A percentile compares a stretch with the other conserved stretches of the same genome.
Conservation (phyloP, 2,888 invertebrate genomes). For the Drosophila mayaguana region DNA sequence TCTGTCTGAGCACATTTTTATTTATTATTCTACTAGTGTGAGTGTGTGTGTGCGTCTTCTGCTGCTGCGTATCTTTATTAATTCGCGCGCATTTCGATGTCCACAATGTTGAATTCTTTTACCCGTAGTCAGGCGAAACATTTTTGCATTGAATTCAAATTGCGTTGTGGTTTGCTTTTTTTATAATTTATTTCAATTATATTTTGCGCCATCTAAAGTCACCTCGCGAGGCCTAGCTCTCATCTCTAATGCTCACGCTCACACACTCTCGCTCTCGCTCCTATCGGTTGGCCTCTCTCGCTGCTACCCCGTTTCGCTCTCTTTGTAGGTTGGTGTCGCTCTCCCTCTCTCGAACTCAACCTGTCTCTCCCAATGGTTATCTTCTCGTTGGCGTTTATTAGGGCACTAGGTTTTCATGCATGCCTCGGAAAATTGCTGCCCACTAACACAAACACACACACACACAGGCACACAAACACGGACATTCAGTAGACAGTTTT, state of each 20-base stretch:
- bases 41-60: slow-evolving; percentile 11
- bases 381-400: slow-evolving; percentile 65
- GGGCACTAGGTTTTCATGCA: slow-evolving; percentile 82
- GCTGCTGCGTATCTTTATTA: slow-evolving; percentile 18
- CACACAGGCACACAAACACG: slow-evolving; percentile 19
- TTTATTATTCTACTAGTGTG: not conserved
- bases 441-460: slow-evolving; percentile 34
- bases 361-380: slow-evolving; percentile 10
- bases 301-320: slow-evolving; percentile 20
- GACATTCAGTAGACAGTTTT: slow-evolving; percentile 56
- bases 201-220: slow-evolving; percentile 29
- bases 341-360: slow-evolving; percentile 8
- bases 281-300: slow-evolving; percentile 18
- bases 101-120: slow-evolving; percentile 26
- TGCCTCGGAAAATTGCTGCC: slow-evolving; percentile 70
- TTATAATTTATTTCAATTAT: slow-evolving; percentile 55
- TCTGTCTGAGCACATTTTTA: slow-evolving; percentile 45
- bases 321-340: slow-evolving; percentile 4
- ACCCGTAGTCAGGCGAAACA: slow-evolving; percentile 1
- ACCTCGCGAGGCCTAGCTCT: slow-evolving; percentile 9
- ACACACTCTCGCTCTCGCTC: slow-evolving; percentile 4
- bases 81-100: slow-evolving; percentile 62
- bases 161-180: slow-evolving; percentile 48
- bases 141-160: slow-evolving; percentile 42
- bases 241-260: slow-evolving; percentile 21